A percentile compares a stretch with the other conserved stretches of the same genome.
Evolutionary conservation across 2,797 vertebrate genomes (phyloP).

Genomic region (Distichodus sexfasciatus): DNA sequence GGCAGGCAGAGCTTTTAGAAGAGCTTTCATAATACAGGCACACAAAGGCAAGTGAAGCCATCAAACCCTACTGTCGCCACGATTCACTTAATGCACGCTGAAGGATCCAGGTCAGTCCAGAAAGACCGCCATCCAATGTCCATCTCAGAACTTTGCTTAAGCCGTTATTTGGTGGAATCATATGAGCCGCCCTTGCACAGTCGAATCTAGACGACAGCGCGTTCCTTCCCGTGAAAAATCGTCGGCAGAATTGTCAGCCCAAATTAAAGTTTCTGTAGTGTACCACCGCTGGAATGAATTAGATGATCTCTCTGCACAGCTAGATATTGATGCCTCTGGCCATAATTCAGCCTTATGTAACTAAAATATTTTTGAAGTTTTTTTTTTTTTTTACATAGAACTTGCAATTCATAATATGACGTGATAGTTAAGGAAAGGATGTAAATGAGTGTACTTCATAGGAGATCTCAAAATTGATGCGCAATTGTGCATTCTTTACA

Average conservation of each 20-base stretch:
- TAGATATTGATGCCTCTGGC: constrained; percentile 2
- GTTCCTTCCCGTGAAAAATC: constrained; percentile 3
- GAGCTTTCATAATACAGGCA: constrained; percentile 69
- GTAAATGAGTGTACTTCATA: too few relatives aligned
- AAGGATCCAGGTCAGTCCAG: constrained; percentile 74
- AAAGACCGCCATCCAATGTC: constrained; percentile 68
- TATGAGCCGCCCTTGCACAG: constrained; percentile 36
- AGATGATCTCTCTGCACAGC: constrained; percentile 6
- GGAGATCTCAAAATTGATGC: too few relatives aligned
- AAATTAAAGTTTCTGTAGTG: constrained; percentile 12
- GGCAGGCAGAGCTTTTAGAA: constrained; percentile 71
- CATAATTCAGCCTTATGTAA: background rate
- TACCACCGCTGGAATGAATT: constrained; percentile 3
- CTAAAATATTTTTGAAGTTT: background rate
- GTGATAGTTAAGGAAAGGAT: too few relatives aligned
- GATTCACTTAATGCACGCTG: constrained; percentile 76
- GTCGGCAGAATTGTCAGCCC: constrained; percentile 6
- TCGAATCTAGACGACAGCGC: background rate
- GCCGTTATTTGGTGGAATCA: constrained; percentile 11
- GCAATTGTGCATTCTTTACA: too few relatives aligned
- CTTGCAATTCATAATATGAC: too few relatives aligned
- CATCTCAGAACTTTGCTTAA: constrained; percentile 61
- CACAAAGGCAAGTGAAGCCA: constrained; percentile 72
- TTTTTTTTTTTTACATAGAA: too few relatives aligned
- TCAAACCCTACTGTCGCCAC: constrained; percentile 67